Percentiles rank a stretch among this genome's conserved stretches.
phyloP scores from a whole-genome alignment of 2,797 vertebrate species.

The Enteromius afrohamiltoni region DNA sequence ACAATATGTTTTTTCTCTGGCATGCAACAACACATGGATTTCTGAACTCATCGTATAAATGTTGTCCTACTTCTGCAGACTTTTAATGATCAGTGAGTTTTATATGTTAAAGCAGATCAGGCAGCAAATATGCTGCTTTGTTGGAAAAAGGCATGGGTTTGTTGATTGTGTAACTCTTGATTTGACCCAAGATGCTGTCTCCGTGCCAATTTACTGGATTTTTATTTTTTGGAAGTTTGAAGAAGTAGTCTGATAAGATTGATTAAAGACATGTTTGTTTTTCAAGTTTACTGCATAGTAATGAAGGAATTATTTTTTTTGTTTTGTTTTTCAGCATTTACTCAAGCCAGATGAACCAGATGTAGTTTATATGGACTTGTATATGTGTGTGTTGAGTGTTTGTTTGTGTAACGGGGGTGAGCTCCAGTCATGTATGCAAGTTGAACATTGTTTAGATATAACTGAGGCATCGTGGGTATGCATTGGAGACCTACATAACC shows the following conservation, averaged over 20 bases:
- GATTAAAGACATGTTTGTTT: slow-evolving; percentile 1
- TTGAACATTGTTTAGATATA: slow-evolving; percentile 16
- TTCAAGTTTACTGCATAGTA: not conserved
- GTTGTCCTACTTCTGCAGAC: slow-evolving; percentile 36
- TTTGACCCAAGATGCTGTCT: not conserved
- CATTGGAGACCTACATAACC: not conserved
- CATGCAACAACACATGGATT: slow-evolving; percentile 21
- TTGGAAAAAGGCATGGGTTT: not conserved
- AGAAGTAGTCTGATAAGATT: not conserved
- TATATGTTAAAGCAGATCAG: slow-evolving; percentile 11
- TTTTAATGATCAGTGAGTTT: slow-evolving; percentile 24
- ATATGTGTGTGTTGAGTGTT: not conserved
- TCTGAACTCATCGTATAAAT: slow-evolving; percentile 12
- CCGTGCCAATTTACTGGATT: not conserved
- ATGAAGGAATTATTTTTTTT: not conserved
- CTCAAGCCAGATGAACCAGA: not conserved
- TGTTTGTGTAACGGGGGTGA: not conserved
- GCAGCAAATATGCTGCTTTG: slow-evolving; percentile 18
- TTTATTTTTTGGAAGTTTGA: not conserved
- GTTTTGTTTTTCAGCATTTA: not conserved
- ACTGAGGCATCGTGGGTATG: not conserved
- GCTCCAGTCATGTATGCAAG: not conserved
- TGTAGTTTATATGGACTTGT: not conserved
- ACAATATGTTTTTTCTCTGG: not conserved
- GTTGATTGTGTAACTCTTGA: slow-evolving; percentile 23